Base-by-base conservation (phyloP, 2,113 vertebrate species). In the Pica pica region DNA sequence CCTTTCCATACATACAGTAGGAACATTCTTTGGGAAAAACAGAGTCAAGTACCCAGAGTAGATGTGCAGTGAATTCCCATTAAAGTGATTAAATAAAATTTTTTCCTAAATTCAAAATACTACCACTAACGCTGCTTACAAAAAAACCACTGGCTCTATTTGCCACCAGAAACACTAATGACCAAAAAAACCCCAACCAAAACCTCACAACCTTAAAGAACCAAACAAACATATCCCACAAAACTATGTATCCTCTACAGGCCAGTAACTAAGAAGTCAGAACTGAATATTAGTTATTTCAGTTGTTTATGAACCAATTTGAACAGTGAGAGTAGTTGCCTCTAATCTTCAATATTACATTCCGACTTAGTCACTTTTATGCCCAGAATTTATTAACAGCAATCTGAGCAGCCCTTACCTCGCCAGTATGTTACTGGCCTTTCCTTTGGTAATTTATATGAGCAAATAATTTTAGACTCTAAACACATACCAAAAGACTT, bases 61-160 rank as follows among this genome's bases (percentile, higher is more conserved):
- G 75, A 92, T 16, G 39, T 6, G 67, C 30, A 82, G 47, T 3
- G 39, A 92, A 27, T 78, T 78, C 83, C 90, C 30, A 10, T 50
- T 83, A 17, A 86, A 90, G 64, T 90, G 60, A 97, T 89, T 92
- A 90, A 93, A 93, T 77, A 95, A 86, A 59, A 93, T 87, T 94
- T 73, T 69, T 77, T 71, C 59, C 68, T 78, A 74, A 88, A 89
- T 70, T 93, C 73, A 95, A 90, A 94, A 78, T 47, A 86, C 52
- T 65, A 42, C 52, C 59, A 90, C 75, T 92, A 90, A 90, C 10
- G 6, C 59, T 80, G 55, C 71, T 77, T 63, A 55, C 33, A 30
- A 59, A 75, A 24, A 69, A 46, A 16, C 0, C 31, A 68, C 26
- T 69, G 28, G 16, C 42, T 84, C 31, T 64, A 55, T 26, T 57